Evolutionary conservation across 2,113 vertebrate genomes (phyloP).

Genomic region (Myotis yumanensis): DNA sequence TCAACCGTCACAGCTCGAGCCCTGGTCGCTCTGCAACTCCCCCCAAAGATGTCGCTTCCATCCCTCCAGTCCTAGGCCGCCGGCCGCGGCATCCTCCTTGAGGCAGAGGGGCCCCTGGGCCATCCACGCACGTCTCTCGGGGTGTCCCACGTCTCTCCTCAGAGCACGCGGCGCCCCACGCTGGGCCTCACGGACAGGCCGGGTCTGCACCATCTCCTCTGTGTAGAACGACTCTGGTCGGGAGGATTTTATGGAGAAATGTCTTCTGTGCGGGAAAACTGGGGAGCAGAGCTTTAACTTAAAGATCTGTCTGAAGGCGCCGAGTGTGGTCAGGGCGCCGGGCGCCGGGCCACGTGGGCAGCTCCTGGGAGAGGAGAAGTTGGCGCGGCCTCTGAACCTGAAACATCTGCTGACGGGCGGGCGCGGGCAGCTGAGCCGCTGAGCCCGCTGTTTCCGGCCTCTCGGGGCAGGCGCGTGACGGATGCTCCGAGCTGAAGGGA

Average conservation of each 20-base stretch:
- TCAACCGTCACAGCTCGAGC: too few species aligned
- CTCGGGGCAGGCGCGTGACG: fast-evolving
- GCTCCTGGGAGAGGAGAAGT: neutral
- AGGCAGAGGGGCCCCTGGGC: neutral
- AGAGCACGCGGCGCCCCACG: fast-evolving
- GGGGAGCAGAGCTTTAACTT: neutral
- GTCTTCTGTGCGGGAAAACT: neutral
- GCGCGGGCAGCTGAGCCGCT: neutral
- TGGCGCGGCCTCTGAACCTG: neutral
- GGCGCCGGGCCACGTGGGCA: fast-evolving
- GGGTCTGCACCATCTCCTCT: too few species aligned
- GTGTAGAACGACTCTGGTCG: fast-evolving
- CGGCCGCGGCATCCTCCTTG: too few species aligned
- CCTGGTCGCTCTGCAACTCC: neutral
- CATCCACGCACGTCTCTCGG: fast-evolving
- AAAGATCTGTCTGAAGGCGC: neutral
- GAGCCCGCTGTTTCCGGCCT: neutral
- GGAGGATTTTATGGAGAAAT: neutral
- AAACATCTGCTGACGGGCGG: neutral
- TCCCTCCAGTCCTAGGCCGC: neutral
- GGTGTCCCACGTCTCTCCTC: neutral
- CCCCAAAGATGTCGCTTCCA: neutral
- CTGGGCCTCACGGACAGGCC: fast-evolving
- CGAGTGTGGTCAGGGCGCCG: too few species aligned
- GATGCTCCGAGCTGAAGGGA: fast-evolving